Evolutionary conservation across 2,797 vertebrate species (phyloP), one percentile per base, ranked within the genome.

Genomic region (Chaetodon trifasciatus): DNA sequence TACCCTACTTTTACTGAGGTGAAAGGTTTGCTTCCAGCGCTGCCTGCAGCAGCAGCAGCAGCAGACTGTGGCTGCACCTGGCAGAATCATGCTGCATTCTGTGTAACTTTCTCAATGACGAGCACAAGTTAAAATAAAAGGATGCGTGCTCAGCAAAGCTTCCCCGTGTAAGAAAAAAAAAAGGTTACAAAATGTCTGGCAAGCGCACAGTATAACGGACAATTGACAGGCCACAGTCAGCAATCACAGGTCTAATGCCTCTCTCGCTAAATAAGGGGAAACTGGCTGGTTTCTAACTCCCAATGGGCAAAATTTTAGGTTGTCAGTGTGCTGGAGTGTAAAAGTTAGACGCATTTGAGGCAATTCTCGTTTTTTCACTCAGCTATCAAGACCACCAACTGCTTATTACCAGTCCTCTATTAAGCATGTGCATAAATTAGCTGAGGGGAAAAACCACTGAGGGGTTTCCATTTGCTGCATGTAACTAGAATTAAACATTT

Each of bases 401-500:
- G 49, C 35, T 57, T 49, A 39, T 78, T 42, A 21, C 19, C 23
- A 57, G 37, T 49, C 19, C 24, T 63, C 67, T 28, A 79, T 83
- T 66, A 74, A 61, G 8, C 12, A 63, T 69, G 70, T 63, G 35
- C 61, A 75, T 80, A 47, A 84, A 82, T 86, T 56, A 83, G 42
- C 58, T 74, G 1, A 71, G 76, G 66, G 66, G 74, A 72, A 83
- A 32, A 89, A 65, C 44, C 66, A 53, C 76, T 0, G 40, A 61
- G 68, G 58, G n/a, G 21, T 82, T 86, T 84, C 70, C 35, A 19
- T 80, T 61, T 58, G 28, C 70, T 63, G 53, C 79, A 42, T 79
- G 68, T 65, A 78, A 81, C 10, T 7, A 84, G 66, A 86, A 88
- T 90, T 66, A 91, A 91, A 91, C 86, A 87, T 89, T 88, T 39